Evolutionary conservation across 2,113 vertebrate species (phyloP).

Genomic region (Spilogale gracilis): DNA sequence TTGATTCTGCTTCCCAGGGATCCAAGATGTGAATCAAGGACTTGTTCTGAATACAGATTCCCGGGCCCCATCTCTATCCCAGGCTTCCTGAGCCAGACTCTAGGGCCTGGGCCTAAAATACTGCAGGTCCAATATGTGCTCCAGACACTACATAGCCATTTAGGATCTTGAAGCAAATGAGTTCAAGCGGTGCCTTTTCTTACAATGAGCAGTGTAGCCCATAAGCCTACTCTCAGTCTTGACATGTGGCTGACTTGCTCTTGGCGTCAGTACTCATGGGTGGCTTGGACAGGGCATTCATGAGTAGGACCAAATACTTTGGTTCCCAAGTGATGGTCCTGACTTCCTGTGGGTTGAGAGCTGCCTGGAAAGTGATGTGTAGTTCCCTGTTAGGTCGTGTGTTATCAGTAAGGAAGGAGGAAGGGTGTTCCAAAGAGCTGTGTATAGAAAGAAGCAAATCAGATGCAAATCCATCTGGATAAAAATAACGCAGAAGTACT

Average conservation of each 20-base stretch:
- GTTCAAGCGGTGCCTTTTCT: background rate
- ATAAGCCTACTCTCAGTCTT: background rate
- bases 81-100: background rate
- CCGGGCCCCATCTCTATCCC: background rate
- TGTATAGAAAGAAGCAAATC: background rate
- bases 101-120: background rate
- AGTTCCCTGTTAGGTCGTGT: background rate
- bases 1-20: background rate
- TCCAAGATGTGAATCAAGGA: background rate
- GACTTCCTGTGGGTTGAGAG: background rate
- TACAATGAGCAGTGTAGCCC: background rate
- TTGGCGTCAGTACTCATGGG: background rate
- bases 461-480: slow-evolving; percentile 7
- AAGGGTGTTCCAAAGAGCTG: background rate
- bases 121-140: background rate
- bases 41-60: background rate
- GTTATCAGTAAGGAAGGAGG: background rate
- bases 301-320: rapidly evolving
- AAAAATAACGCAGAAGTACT: slow-evolving; percentile 32
- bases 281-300: background rate
- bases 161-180: background rate
- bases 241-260: background rate
- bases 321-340: background rate
- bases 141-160: too few relatives aligned
- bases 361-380: background rate